Evolutionary conservation across 2,888 invertebrate species (phyloP).

Genomic region (Orthosia cruda): DNA sequence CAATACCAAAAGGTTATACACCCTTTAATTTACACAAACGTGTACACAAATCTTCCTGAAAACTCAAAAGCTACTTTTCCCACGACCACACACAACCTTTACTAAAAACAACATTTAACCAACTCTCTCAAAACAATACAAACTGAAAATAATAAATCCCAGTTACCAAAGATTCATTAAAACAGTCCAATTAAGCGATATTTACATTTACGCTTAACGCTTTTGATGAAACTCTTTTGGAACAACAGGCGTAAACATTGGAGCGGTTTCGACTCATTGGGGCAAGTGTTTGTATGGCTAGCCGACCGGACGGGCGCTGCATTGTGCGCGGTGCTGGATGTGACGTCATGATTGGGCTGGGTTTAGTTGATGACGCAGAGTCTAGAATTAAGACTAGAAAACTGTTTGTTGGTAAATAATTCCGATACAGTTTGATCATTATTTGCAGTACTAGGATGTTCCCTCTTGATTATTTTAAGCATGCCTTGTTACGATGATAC

Average conservation of each 20-base stretch:
- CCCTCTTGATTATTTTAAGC: not conserved
- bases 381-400: not conserved
- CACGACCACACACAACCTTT: not conserved
- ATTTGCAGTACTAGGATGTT: not conserved
- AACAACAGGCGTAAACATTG: conserved; percentile 65
- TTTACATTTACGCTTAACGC: conserved; percentile 71
- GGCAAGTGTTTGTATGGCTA: conserved; percentile 56
- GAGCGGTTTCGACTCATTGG: conserved; percentile 64
- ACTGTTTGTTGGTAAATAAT: not conserved
- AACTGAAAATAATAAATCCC: conserved; percentile 66
- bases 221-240: conserved; percentile 66
- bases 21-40: not conserved
- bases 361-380: not conserved
- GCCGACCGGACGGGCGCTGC: conserved; percentile 46
- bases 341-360: conserved; percentile 30
- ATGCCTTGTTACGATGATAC: not conserved
- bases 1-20: too few relatives aligned
- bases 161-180: conserved; percentile 66
- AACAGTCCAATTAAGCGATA: conserved; percentile 68
- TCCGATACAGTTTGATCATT: not conserved
- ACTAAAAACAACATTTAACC: conserved; percentile 43
- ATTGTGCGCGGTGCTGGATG: conserved; percentile 30
- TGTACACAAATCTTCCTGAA: not conserved
- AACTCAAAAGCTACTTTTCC: conserved; percentile 9
- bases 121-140: conserved; percentile 50